Evolutionary conservation across 92 coral and sea anemone genomes (phyloP).

Genomic region (Bergia sp.): DNA sequence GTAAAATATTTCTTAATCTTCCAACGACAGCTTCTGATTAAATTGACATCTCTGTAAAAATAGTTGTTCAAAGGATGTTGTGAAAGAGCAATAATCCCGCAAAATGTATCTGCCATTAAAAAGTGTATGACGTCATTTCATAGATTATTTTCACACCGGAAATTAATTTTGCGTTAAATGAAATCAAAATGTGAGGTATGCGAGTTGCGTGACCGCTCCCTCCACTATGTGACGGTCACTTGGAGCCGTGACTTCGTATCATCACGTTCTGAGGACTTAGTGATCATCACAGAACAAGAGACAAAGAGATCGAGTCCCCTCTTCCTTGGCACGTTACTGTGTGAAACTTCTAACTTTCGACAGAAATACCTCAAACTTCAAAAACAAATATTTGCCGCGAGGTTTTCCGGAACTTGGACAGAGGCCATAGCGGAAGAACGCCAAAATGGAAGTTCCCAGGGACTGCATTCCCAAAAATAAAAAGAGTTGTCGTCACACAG

Average conservation of each 20-base stretch:
- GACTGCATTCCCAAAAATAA: too few species aligned
- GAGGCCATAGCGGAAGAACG: too few species aligned
- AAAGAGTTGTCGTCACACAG: too few species aligned
- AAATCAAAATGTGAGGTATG: constrained; percentile 11
- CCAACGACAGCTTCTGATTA: background rate
- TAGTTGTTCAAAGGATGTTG: background rate
- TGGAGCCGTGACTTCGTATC: too few species aligned
- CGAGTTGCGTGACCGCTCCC: constrained; percentile 23
- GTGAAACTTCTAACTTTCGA: too few species aligned
- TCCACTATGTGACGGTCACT: background rate
- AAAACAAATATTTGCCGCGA: too few species aligned
- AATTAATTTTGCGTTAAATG: background rate
- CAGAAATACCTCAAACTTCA: too few species aligned
- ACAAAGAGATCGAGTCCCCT: too few species aligned
- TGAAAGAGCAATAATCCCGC: background rate
- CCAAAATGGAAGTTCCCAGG: too few species aligned
- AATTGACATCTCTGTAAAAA: background rate
- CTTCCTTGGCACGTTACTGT: too few species aligned
- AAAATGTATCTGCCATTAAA: background rate
- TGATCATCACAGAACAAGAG: too few species aligned
- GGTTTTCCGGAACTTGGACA: too few species aligned
- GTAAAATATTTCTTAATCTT: background rate
- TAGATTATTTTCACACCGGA: background rate
- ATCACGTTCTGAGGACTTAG: background rate
- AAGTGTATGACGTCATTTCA: background rate